These are phyloP conservation scores for Dascillus cervinus DNA, from an alignment of 2,888 invertebrate genomes.

Conservation along the genomic window DNA sequence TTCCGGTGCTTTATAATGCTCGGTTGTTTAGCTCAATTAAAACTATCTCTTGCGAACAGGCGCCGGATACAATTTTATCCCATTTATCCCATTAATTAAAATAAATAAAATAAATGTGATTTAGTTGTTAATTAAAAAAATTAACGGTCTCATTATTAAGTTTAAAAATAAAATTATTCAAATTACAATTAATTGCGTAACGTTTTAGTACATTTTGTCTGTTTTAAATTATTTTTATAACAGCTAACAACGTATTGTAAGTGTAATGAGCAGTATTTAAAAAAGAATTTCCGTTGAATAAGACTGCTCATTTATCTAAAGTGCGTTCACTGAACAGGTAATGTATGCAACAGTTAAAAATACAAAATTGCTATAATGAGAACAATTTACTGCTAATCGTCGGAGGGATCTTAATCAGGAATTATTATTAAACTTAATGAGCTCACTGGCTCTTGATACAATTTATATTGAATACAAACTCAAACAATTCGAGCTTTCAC, in stretches of 20 bases:
- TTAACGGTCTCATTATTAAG: no score
- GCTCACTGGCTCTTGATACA: constrained; percentile 33
- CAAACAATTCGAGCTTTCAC: constrained; percentile 9
- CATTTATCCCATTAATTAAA: no score
- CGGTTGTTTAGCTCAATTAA: no score
- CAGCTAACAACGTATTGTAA: constrained; percentile 16
- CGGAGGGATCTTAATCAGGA: constrained; percentile 44
- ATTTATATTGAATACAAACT: constrained; percentile 30
- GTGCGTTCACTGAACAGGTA: constrained; percentile 42
- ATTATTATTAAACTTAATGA: constrained; percentile 43
- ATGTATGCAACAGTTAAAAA: constrained; percentile 45
- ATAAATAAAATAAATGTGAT: no score
- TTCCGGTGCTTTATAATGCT: no score
- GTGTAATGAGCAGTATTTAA: constrained; percentile 22
- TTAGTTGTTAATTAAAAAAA: no score
- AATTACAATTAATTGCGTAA: no score
- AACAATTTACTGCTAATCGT: constrained; percentile 47
- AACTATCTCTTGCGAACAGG: no score
- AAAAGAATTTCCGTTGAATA: constrained; percentile 39
- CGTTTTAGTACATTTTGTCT: no score
- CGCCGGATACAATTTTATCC: no score
- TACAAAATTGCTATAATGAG: constrained; percentile 47
- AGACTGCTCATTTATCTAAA: constrained; percentile 38
- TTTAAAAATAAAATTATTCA: no score
- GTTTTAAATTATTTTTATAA: no score